Evolutionary conservation across 1,140 invertebrate species (phyloP), one percentile per base, ranked within the genome.

Genomic region (Diploscapter pachys): DNA sequence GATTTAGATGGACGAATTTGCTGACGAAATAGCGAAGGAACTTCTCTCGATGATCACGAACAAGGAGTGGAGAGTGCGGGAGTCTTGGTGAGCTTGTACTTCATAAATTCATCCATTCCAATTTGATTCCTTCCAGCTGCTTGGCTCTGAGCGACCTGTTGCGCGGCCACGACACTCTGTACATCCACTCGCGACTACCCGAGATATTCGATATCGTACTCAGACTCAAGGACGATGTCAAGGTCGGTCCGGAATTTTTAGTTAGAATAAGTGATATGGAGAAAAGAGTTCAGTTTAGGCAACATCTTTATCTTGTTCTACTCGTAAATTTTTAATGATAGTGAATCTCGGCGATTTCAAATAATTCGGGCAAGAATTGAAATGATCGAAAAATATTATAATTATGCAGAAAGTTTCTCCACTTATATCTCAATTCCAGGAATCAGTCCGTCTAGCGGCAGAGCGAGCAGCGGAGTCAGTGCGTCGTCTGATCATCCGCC

Each of bases 181-280:
- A 87, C 57, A 80, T 88, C 62, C 82, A 89, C 51, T 87, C 89
- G 69, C 80, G 86, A 55, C 84, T 94, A 67, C 89, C 90, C 0
- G 90, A 91, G 79, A 87, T 96, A 3, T 95, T 93, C 92, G 88
- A 89, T 8, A 91, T 92, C 83, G 86, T 95, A 54, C 93, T 96
- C 82, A 87, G 92, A 54, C 93, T 96, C 0, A 92, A 94, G 90
- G 94, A 96, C 86, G 94, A 96, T 87, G 92, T 95, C 81, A 94
- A 96, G 84, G 93, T 74, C 8, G 11, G 52, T 31, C 8, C 5
- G 13, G 48, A 13, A 31, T 9, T 49, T 31, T 71, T 31, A 31
- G 31, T 31, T 1, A 31, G 31, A 31, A 31, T 31, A 31, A 31
- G 31, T 31, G 0, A 31, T 31, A 31, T 31, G 31, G 31, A 31